A percentile compares a stretch with the other conserved stretches of the same genome.
phyloP scores from a whole-genome alignment of 2,888 invertebrate genomes.

The Balanococcus diminutus region DNA sequence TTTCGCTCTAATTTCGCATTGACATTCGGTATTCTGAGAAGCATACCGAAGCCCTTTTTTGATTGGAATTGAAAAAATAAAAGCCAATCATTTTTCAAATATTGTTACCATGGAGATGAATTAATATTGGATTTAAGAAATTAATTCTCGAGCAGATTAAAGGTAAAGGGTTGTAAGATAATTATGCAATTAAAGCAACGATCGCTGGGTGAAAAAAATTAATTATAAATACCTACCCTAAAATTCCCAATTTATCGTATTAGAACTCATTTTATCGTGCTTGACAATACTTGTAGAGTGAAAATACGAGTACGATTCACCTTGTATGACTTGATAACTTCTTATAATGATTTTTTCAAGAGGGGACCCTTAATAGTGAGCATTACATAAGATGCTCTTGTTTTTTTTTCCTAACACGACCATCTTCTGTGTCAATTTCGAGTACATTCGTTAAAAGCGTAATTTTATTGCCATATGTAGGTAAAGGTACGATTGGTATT shows the following conservation, averaged over 20 bases:
- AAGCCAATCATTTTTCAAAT: not conserved
- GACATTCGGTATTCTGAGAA: not conserved
- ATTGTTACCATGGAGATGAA: slow-evolving; percentile 3
- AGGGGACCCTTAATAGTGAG: too few species aligned
- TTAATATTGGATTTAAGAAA: slow-evolving; percentile 12
- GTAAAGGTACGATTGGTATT: not conserved
- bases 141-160: slow-evolving; percentile 28
- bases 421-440: not conserved
- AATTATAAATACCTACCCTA: not conserved
- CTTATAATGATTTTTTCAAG: not conserved
- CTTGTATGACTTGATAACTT: not conserved
- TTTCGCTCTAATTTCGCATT: not conserved
- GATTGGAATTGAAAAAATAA: not conserved
- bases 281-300: not conserved
- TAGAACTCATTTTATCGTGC: not conserved
- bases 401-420: not conserved
- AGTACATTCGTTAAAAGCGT: not conserved
- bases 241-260: not conserved
- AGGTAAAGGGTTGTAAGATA: slow-evolving; percentile 1
- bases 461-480: not conserved
- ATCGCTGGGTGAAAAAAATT: not conserved
- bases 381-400: too few species aligned
- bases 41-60: not conserved
- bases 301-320: not conserved
- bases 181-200: not conserved